Conservation (phyloP, 64 coral and sea anemone species). For the Pachyseris speciosa region DNA sequence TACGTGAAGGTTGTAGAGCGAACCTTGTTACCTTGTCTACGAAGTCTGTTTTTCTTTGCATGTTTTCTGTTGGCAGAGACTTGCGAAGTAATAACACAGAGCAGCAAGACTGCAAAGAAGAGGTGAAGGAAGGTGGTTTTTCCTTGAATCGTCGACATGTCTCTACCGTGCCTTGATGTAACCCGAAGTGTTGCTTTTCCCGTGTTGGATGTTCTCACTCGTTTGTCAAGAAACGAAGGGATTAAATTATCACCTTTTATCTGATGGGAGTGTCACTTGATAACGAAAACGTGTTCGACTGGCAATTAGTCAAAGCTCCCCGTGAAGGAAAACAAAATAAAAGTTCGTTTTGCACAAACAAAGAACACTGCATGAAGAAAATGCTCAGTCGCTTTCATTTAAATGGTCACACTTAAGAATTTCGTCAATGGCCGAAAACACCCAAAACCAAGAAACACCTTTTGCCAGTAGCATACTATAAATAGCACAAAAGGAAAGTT, state of each 20-base stretch:
- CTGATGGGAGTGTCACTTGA: neutral
- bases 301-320: neutral
- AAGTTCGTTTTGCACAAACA: too few species aligned
- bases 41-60: neutral
- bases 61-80: neutral
- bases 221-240: neutral
- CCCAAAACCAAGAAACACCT: too few species aligned
- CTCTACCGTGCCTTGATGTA: neutral
- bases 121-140: neutral
- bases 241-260: neutral
- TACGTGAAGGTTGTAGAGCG: neutral
- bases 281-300: neutral
- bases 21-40: neutral
- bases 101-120: neutral
- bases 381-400: too few species aligned
- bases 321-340: too few species aligned
- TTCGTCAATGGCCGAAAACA: too few species aligned
- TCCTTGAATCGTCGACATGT: neutral
- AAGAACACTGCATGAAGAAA: too few species aligned
- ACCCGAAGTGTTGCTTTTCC: neutral
- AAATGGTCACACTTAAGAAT: too few species aligned
- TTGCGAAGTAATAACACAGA: neutral
- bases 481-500: too few species aligned
- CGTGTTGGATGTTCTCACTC: neutral
- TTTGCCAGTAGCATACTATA: too few species aligned